Evolutionary conservation across 2,113 vertebrate genomes (phyloP).

Genomic region (Nothocercus julius): DNA sequence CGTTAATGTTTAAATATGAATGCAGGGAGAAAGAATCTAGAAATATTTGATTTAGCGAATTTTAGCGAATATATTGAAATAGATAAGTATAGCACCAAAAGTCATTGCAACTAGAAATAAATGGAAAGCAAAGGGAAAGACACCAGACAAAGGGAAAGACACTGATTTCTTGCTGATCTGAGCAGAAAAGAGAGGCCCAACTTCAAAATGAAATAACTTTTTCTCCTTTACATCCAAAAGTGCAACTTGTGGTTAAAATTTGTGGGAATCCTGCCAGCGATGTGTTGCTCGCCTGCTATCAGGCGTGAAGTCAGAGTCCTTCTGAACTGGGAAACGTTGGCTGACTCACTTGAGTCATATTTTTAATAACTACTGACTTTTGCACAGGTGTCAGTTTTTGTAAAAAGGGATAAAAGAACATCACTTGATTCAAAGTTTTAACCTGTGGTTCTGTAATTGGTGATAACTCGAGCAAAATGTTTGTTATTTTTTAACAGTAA

Average conservation of each 20-base stretch:
- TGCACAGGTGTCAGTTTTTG: not conserved
- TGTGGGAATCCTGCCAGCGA: not conserved
- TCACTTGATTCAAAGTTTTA: not conserved
- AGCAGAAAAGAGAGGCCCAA: not conserved
- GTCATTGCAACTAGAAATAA: not conserved
- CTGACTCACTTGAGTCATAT: not conserved
- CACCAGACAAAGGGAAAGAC: not conserved
- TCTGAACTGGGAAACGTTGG: not conserved
- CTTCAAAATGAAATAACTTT: not conserved
- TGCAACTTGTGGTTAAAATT: not conserved
- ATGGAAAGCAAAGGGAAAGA: not conserved
- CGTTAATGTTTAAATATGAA: not conserved
- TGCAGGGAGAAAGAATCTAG: not conserved
- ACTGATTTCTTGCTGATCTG: not conserved
- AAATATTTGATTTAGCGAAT: not conserved
- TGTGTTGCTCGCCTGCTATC: not conserved
- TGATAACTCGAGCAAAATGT: not conserved
- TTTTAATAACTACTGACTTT: not conserved
- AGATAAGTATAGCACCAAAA: not conserved
- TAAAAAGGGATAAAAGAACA: not conserved
- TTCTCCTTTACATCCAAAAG: not conserved
- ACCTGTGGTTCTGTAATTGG: not conserved
- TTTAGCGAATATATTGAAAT: not conserved
- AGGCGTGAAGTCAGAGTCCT: not conserved
- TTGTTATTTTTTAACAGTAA: conserved; percentile 17